Base-by-base conservation (phyloP, 1,140 invertebrate species). In the Trigoniulus corallinus region DNA sequence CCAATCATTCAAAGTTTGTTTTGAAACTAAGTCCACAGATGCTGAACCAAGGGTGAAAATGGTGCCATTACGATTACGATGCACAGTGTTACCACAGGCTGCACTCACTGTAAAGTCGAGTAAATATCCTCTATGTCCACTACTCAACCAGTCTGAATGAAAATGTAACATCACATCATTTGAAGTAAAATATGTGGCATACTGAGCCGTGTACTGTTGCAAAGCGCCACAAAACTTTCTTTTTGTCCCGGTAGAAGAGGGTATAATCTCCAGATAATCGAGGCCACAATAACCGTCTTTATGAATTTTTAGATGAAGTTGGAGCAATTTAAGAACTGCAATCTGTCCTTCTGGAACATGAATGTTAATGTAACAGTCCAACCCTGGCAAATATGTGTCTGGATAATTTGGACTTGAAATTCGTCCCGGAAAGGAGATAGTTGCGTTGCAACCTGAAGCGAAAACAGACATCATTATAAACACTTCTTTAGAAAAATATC, bases 321-420 rank as follows among this genome's bases (percentile, higher is more conserved):
- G 12, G 7, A 10, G 3, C 48, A 50, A 25, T 3, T 41, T 3
- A 15, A 50, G 21, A 20, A 24, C 13, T 22, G 21, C 48, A 23
- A 34, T 22, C 21, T 42, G 24, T 4, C 37, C 48, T 10, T 4
- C 2, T 3, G 18, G 3, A 4, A 50, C 48, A 10, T 20, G 10
- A 7, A 50, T 41, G n/a, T 22, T 2, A 22, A 15, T 41, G 29
- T 13, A 50, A 20, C 48, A 50, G 48, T 50, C 37, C 2, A 50
- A 20, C 15, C 23, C 34, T 7, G 48, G 48, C 18, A 24, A 50
- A 42, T 50, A 50, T 3, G 3, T 7, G 2, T 42, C 15, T 2
- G 48, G 48, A 42, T 18, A 50, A 25, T 50, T 50, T 7, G 48
- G 48, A 41, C 48, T 50, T 3, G 34, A 41, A 15, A 50, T 42